Evolutionary conservation across 2,888 invertebrate species (phyloP).

Genomic region (Rhingia campestris): DNA sequence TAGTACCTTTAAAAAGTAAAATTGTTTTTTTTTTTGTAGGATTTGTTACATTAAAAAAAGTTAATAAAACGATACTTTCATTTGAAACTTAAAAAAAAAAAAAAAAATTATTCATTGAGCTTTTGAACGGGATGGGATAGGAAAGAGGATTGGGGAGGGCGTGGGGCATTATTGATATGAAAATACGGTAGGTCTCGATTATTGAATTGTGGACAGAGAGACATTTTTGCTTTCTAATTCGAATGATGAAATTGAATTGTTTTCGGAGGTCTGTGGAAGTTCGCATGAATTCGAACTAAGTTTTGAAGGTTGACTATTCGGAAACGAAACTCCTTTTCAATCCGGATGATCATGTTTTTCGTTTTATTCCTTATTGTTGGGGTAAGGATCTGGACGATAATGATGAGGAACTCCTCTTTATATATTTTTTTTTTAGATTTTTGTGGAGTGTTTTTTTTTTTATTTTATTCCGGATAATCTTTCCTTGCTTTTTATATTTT

Average conservation of each 20-base stretch:
- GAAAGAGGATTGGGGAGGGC: not conserved
- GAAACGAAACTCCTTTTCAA: too few relatives aligned
- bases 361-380: too few relatives aligned
- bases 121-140: not conserved
- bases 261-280: not conserved
- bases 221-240: not conserved
- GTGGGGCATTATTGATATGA: too few relatives aligned
- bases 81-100: not conserved
- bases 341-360: too few relatives aligned
- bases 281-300: too few relatives aligned
- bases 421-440: too few relatives aligned
- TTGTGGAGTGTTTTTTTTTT: too few relatives aligned
- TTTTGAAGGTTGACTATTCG: too few relatives aligned
- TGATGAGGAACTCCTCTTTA: too few relatives aligned
- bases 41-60: conserved; percentile 21
- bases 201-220: not conserved
- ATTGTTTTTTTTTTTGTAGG: conserved; percentile 12
- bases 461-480: too few relatives aligned
- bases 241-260: not conserved
- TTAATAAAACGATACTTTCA: conserved; percentile 1
- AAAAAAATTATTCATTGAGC: conserved; percentile 3
- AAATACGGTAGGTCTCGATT: not conserved
- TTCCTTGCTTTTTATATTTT: too few relatives aligned
- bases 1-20: conserved; percentile 3
- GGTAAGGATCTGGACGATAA: too few relatives aligned